Percentiles rank a stretch among this genome's conserved stretches.
phyloP scores from a whole-genome alignment of 2,888 invertebrate genomes.

The Odontocerum albicorne region DNA sequence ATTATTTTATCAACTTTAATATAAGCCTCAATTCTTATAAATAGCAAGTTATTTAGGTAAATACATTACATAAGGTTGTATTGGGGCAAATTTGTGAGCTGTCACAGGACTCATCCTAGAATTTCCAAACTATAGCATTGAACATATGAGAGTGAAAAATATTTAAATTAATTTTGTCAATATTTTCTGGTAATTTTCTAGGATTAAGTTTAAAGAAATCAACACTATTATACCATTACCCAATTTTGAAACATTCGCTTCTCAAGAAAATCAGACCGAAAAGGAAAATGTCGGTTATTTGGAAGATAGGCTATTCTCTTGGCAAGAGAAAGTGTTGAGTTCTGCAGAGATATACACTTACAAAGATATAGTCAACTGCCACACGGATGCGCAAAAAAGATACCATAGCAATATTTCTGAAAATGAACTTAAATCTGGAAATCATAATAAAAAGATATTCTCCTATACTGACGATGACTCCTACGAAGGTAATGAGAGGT shows the following conservation, averaged over 20 bases:
- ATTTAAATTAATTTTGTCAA: conserved; percentile 3
- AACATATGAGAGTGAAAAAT: too few relatives aligned
- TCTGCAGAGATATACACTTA: conserved; percentile 62
- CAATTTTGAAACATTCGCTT: conserved; percentile 44
- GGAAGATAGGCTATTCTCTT: conserved; percentile 55
- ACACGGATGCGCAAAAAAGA: conserved; percentile 60
- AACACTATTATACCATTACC: conserved; percentile 46
- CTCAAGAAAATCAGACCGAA: conserved; percentile 4
- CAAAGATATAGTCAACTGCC: conserved; percentile 60
- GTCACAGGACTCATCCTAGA: too few relatives aligned
- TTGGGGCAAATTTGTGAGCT: too few relatives aligned
- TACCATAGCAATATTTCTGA: conserved; percentile 52
- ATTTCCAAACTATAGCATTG: too few relatives aligned
- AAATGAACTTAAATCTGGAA: conserved; percentile 41
- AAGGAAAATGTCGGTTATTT: conserved; percentile 37
- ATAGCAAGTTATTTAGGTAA: too few relatives aligned
- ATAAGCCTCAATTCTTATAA: too few relatives aligned
- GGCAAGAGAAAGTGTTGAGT: conserved; percentile 76
- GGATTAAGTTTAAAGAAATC: conserved; percentile 47
- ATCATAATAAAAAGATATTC: conserved; percentile 52
- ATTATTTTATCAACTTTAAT: too few relatives aligned
- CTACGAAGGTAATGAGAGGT: conserved; percentile 43
- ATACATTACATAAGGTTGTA: too few relatives aligned
- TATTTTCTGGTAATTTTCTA: conserved; percentile 39
- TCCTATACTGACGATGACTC: conserved; percentile 63